phyloP scores from a whole-genome alignment of 2,797 vertebrate genomes.

The Pipistrellus nathusii region DNA sequence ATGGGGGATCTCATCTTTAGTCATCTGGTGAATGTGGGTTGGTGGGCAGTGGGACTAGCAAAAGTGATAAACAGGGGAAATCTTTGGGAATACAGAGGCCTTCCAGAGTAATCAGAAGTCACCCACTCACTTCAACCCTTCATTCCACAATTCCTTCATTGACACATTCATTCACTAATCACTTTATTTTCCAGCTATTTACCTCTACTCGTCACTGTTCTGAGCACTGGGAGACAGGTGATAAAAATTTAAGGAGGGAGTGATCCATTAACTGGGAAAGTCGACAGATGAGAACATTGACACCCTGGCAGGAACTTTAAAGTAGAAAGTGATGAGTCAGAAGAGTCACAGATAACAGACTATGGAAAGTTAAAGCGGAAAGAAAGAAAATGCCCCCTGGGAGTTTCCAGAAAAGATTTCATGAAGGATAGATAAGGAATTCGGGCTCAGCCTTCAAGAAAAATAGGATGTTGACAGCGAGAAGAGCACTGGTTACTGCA shows the following conservation, averaged over 20 bases:
- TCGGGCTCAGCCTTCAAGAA: not conserved
- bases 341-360: slow-evolving; percentile 17
- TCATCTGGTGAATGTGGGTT: not conserved
- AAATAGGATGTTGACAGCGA: not conserved
- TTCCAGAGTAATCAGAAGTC: not conserved
- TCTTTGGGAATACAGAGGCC: slow-evolving; percentile 6
- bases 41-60: not conserved
- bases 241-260: slow-evolving; percentile 37
- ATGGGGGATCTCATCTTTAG: not conserved
- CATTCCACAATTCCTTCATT: not conserved
- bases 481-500: not conserved
- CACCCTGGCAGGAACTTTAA: not conserved
- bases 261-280: not conserved
- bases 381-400: not conserved
- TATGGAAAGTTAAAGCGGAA: not conserved
- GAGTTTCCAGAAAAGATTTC: slow-evolving; percentile 47
- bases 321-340: slow-evolving; percentile 40
- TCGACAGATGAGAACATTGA: slow-evolving; percentile 61
- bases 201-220: slow-evolving; percentile 27
- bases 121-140: not conserved
- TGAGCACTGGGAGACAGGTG: not conserved
- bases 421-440: not conserved
- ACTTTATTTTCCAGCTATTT: slow-evolving; percentile 48
- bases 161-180: not conserved
- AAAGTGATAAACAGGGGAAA: not conserved